A percentile compares a stretch with the other conserved stretches of the same genome.
Evolutionary conservation across 1,140 invertebrate genomes (phyloP).

Genomic region (Eurosta solidaginis): DNA sequence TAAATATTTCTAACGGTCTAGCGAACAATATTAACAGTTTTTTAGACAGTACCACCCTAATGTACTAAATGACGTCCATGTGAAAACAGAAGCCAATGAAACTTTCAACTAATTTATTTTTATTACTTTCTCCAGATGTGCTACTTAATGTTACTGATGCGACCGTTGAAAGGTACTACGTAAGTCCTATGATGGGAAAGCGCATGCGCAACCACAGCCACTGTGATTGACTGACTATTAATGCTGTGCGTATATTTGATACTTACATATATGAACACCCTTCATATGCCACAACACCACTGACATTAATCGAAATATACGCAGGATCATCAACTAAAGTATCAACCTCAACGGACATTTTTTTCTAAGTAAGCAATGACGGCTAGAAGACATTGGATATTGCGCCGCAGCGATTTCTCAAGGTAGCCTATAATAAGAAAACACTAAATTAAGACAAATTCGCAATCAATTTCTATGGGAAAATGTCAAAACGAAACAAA

Average conservation of each 20-base stretch:
- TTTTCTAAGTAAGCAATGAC: background rate
- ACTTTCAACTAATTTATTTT: conserved; percentile 1
- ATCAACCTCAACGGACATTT: background rate
- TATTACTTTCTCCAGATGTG: conserved; percentile 25
- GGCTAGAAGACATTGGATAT: background rate
- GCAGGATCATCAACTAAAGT: background rate
- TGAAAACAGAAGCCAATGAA: background rate
- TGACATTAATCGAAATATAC: background rate
- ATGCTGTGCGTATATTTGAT: background rate
- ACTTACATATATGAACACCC: background rate
- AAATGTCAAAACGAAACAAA: conserved; percentile 3
- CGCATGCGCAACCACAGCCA: background rate
- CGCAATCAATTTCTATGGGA: conserved; percentile 22
- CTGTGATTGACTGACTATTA: background rate
- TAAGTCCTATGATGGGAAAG: conserved; percentile 19
- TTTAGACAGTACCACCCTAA: background rate
- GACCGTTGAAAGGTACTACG: background rate
- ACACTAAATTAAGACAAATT: background rate
- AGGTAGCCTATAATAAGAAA: background rate
- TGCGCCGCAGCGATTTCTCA: no score
- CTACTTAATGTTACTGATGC: background rate
- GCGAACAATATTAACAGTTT: no score
- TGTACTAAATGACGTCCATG: background rate
- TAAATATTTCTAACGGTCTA: no score
- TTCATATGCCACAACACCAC: background rate